Conservation (phyloP, 2,888 invertebrate genomes). For the Timema podura region DNA sequence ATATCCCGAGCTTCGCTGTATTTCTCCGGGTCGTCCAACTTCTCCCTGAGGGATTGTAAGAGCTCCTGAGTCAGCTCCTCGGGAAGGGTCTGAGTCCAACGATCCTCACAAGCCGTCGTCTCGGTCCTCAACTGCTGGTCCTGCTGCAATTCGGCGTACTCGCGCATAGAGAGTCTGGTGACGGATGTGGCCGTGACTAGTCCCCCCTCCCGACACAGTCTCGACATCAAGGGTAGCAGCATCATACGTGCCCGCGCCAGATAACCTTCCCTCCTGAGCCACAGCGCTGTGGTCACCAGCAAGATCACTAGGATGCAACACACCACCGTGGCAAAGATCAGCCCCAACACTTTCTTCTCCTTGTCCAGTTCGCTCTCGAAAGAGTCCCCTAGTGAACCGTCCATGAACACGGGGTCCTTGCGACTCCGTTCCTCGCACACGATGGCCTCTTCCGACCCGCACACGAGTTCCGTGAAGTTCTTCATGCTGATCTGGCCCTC, state of each 20-base stretch:
- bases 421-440: conserved; percentile 53
- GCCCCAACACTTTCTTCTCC: conserved; percentile 42
- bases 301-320: conserved; percentile 52
- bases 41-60: conserved; percentile 61
- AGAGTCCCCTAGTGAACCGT: neutral
- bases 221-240: conserved; percentile 23
- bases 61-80: conserved; percentile 72
- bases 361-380: conserved; percentile 26
- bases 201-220: conserved; percentile 18
- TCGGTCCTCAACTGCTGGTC: conserved; percentile 34
- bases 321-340: conserved; percentile 53
- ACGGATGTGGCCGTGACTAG: conserved; percentile 55
- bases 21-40: conserved; percentile 66
- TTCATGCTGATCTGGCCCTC: conserved; percentile 59
- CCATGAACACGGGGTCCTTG: conserved; percentile 2
- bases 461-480: conserved; percentile 59
- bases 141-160: conserved; percentile 58
- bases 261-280: conserved; percentile 56
- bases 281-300: conserved; percentile 53
- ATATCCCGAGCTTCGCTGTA: conserved; percentile 71
- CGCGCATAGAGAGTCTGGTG: conserved; percentile 57
- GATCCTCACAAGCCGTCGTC: conserved; percentile 51
- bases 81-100: conserved; percentile 66
- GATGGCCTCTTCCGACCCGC: conserved; percentile 50
- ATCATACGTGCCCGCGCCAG: conserved; percentile 46